Percentiles rank a stretch among this genome's conserved stretches.
Conservation (phyloP, 2,888 invertebrate genomes). For the Cosmopolites sordidus region DNA sequence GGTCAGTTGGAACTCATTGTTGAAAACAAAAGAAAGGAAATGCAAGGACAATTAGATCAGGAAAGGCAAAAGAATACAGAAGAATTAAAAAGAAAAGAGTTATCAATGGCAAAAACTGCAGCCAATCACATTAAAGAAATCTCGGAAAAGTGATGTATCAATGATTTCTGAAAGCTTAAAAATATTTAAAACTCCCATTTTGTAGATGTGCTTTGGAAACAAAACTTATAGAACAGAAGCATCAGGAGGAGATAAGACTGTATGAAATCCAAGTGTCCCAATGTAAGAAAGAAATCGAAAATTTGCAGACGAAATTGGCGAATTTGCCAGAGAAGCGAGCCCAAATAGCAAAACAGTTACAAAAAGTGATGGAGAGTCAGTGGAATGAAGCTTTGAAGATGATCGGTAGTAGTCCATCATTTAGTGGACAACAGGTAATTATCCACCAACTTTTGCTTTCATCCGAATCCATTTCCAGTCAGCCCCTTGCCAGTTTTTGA, state of each 20-base stretch:
- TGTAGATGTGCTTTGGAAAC: conserved; percentile 68
- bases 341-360: conserved; percentile 61
- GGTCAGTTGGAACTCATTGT: conserved; percentile 77
- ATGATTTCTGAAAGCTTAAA: not conserved
- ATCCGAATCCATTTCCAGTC: too few species aligned
- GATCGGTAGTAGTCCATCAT: conserved; percentile 46
- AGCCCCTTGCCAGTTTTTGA: too few species aligned
- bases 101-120: conserved; percentile 63
- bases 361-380: conserved; percentile 70
- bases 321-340: conserved; percentile 46
- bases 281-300: conserved; percentile 61
- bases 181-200: not conserved
- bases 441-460: too few species aligned
- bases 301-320: conserved; percentile 58
- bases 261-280: conserved; percentile 68
- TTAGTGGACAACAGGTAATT: conserved; percentile 11
- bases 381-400: conserved; percentile 74
- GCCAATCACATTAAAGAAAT: conserved; percentile 69
- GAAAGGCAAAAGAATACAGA: conserved; percentile 62
- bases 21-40: conserved; percentile 70
- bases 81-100: conserved; percentile 62
- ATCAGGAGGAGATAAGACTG: conserved; percentile 71
- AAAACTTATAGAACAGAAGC: conserved; percentile 72
- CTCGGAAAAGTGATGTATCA: conserved; percentile 55
- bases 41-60: conserved; percentile 67